Percentiles rank a stretch among this genome's conserved stretches.
These are phyloP conservation scores for Mythimna lalbum DNA, from an alignment of 2,888 invertebrate genomes.

Conservation along the genomic window DNA sequence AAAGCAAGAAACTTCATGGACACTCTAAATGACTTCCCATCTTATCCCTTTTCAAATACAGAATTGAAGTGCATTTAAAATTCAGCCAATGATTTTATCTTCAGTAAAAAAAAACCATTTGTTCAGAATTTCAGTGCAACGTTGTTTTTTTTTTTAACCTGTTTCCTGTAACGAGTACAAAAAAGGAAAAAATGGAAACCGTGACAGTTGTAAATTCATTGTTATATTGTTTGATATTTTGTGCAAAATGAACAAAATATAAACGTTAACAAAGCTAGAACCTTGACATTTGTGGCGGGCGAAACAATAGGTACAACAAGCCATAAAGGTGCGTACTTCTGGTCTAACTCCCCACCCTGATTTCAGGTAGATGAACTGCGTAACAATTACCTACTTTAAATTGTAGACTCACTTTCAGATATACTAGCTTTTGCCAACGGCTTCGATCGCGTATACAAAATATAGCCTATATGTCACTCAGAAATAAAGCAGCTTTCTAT, in stretches of 20 bases:
- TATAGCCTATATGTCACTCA: too few species aligned
- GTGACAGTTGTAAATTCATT: constrained; percentile 36
- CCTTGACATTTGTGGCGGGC: constrained; percentile 33
- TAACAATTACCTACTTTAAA: neutral
- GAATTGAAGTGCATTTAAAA: neutral
- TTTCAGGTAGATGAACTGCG: constrained; percentile 9
- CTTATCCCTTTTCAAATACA: neutral
- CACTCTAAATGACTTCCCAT: neutral
- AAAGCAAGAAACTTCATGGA: too few species aligned
- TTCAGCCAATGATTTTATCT: neutral
- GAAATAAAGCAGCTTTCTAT: too few species aligned
- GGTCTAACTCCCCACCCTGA: constrained; percentile 20
- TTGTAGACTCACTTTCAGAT: neutral
- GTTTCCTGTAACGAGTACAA: constrained; percentile 19
- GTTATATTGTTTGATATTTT: constrained; percentile 46
- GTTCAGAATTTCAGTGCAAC: neutral
- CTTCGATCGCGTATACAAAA: too few species aligned
- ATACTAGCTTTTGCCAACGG: too few species aligned
- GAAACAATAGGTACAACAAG: constrained; percentile 30
- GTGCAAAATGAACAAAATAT: constrained; percentile 24
- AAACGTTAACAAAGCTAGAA: constrained; percentile 18
- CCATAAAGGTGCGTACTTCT: neutral
- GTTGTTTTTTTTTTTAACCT: neutral
- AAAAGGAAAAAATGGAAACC: constrained; percentile 24
- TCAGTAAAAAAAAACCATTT: neutral